phyloP scores from a whole-genome alignment of 1,140 invertebrate genomes.

The Sycophaga agraensis region DNA sequence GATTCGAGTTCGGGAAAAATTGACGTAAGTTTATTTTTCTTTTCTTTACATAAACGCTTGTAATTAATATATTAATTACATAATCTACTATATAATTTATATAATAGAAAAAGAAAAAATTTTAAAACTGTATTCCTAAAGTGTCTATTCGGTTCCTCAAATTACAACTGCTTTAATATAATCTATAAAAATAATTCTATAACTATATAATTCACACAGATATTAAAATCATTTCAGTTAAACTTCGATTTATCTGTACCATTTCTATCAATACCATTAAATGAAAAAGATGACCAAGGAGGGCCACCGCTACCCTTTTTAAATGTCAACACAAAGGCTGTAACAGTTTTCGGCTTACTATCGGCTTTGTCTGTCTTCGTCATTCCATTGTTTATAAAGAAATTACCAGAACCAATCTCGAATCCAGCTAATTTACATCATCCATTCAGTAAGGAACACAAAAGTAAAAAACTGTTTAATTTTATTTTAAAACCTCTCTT shows the following conservation, averaged over 20 bases:
- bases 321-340: constrained; percentile 41
- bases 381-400: constrained; percentile 39
- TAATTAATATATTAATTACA: no score
- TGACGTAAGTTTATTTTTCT: constrained; percentile 36
- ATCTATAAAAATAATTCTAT: no score
- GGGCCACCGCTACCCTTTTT: constrained; percentile 32
- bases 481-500: no score
- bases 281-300: constrained; percentile 20
- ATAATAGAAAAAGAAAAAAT: no score
- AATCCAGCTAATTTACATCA: neutral
- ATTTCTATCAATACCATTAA: constrained; percentile 46
- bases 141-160: no score
- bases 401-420: neutral
- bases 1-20: constrained; percentile 37
- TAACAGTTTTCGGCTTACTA: constrained; percentile 41
- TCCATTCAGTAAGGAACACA: constrained; percentile 36
- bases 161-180: no score
- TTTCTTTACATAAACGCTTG: no score
- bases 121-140: no score
- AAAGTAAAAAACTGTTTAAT: constrained; percentile 1
- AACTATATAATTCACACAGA: neutral
- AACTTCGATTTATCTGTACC: constrained; percentile 46
- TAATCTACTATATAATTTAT: no score
- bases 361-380: constrained; percentile 35
- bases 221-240: constrained; percentile 29